These are phyloP conservation scores for Elgaria multicarinata DNA, from an alignment of 2,113 vertebrate genomes.

Conservation along the genomic window DNA sequence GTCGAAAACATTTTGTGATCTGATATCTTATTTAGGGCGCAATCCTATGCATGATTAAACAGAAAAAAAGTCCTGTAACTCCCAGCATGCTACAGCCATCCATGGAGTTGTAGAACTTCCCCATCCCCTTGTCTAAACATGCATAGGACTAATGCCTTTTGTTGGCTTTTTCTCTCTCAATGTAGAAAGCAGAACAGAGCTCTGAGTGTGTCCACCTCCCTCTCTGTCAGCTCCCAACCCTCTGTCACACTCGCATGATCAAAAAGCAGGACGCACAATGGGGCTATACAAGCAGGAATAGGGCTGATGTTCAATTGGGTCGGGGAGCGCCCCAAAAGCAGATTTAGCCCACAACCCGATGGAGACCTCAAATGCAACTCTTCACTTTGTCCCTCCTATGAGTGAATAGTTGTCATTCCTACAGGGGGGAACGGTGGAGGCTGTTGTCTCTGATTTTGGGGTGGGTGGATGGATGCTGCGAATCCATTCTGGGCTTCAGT, in stretches of 20 bases:
- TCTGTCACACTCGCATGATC: not conserved
- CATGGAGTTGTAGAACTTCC: too few species aligned
- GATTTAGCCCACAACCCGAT: not conserved
- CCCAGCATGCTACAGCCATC: too few species aligned
- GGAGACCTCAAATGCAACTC: conserved; percentile 29
- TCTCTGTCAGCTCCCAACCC: not conserved
- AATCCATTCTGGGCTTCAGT: too few species aligned
- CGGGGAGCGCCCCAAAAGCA: not conserved
- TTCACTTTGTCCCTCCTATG: too few species aligned
- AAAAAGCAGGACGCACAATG: not conserved
- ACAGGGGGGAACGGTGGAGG: too few species aligned
- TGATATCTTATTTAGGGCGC: not conserved
- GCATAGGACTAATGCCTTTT: not conserved
- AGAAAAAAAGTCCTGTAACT: too few species aligned
- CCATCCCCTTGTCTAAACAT: too few species aligned
- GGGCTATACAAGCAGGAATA: not conserved
- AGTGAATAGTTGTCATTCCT: not conserved
- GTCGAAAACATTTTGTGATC: conserved; percentile 34
- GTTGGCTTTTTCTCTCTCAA: not conserved
- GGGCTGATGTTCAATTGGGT: too few species aligned
- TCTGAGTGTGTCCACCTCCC: not conserved
- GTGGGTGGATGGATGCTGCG: too few species aligned
- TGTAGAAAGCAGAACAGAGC: not conserved
- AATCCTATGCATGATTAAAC: too few species aligned
- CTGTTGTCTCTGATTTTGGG: too few species aligned